Conservation (phyloP, 2,888 invertebrate species). For the Xestia c-nigrum region DNA sequence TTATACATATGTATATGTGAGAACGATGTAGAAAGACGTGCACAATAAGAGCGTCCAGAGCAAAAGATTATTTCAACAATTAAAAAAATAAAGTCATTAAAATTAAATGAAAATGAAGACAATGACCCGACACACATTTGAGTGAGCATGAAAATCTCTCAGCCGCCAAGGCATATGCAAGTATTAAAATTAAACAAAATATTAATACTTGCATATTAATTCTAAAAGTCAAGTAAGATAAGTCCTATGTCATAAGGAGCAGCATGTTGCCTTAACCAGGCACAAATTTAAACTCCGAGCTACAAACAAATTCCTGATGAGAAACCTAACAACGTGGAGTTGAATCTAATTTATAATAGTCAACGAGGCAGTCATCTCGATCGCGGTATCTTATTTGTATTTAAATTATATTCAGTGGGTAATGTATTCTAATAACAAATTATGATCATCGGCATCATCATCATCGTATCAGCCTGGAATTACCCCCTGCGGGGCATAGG, state of each 20-base stretch:
- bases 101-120: too few relatives aligned
- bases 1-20: too few relatives aligned
- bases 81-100: too few relatives aligned
- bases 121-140: too few relatives aligned
- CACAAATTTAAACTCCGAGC: neutral
- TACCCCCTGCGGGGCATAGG: too few relatives aligned
- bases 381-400: neutral
- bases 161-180: too few relatives aligned
- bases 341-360: neutral
- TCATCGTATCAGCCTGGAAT: too few relatives aligned
- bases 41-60: too few relatives aligned
- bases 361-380: too few relatives aligned
- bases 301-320: neutral
- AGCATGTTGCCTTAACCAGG: neutral
- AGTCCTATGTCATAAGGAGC: neutral
- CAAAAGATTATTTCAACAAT: too few relatives aligned
- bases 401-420: neutral
- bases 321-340: neutral
- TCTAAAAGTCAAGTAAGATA: neutral
- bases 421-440: neutral
- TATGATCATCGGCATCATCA: neutral
- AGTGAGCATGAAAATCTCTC: too few relatives aligned
- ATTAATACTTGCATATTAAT: neutral
- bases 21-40: too few relatives aligned
- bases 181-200: slow-evolving; percentile 1